Conservation (phyloP, 2,797 vertebrate genomes). For the Emydoidea blandingii region DNA sequence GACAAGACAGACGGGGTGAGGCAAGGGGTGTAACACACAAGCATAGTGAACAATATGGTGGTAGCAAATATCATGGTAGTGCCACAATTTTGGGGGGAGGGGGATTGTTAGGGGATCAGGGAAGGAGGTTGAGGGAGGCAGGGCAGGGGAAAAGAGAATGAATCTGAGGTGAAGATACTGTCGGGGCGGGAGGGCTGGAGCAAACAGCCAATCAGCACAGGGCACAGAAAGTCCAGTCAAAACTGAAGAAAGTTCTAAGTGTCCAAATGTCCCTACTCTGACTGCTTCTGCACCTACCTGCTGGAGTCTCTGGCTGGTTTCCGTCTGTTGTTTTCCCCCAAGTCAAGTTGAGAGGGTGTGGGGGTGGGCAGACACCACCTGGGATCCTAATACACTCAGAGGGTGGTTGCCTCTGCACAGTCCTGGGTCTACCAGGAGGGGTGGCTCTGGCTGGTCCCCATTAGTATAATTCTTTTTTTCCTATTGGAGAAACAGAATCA, state of each 20-base stretch:
- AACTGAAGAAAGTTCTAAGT: not conserved
- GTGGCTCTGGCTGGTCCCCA: not conserved
- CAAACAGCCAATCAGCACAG: not conserved
- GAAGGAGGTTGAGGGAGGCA: not conserved
- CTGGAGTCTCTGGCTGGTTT: not conserved
- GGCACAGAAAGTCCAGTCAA: not conserved
- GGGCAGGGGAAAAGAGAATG: not conserved
- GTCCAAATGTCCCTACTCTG: not conserved
- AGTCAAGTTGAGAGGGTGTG: not conserved
- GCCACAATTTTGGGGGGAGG: not conserved
- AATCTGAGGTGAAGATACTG: not conserved
- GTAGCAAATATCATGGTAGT: not conserved
- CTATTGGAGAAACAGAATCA: not conserved
- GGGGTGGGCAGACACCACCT: not conserved
- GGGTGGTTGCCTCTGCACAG: too few relatives aligned
- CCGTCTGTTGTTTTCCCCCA: not conserved
- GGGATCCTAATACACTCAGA: not conserved
- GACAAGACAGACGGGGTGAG: not conserved
- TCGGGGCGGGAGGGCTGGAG: rapidly evolving
- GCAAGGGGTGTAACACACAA: not conserved
- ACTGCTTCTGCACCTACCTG: not conserved
- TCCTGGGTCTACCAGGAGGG: not conserved
- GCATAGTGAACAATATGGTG: not conserved
- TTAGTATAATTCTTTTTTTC: not conserved
- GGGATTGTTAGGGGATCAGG: not conserved